Base-by-base conservation (phyloP, 53 echinoderm and acorn worm species). In the Henricia sp. region DNA sequence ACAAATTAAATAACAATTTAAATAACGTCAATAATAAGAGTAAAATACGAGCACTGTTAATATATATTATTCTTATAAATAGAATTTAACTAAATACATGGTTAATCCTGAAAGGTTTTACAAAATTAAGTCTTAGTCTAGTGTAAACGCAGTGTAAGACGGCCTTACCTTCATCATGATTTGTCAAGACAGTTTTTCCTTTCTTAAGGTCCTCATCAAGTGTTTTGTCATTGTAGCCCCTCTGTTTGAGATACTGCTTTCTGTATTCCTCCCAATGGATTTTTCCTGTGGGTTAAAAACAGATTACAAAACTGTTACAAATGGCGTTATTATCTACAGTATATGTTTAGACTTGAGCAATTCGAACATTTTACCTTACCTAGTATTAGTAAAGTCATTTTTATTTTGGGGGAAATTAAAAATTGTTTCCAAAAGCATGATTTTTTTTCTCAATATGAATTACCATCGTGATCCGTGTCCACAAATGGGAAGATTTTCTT, bases 181-280 rank as follows among this genome's bases (percentile, higher is more conserved):
- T 89, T 56, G 82, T 91, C 9, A 96, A 64, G 50, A 86, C 84
- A 51, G 51, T 58, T 50, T 88, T 88, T 9, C 88, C 90, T 44
- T 88, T 83, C 41, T 88, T 84, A 43, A 86, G 86, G 10, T 85
- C 85, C 57, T 83, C 82, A n/a, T n/a, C 30, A 26, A 92, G 72
- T 50, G 88, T 85, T 37, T 77, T 74, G 38, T 97, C 88, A 52
- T 88, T 59, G 44, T 94, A 88, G 27, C 97, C 97, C 63, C 97
- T 76, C 64, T 92, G 86, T 38, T 83, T 94, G 72, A 97, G 73
- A 63, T 94, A 97, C 80, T 97, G 94, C 21, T 87, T 54, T 53
- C 87, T 87, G 77, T 97, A 97, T 59, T 97, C 97, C 55, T 92
- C 88, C 97, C 97, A 97, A 20, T 84, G 77, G 33, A 97, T 83